Evolutionary conservation across 1,140 invertebrate genomes (phyloP), one percentile per base, ranked within the genome.

Genomic region (Halictus rubicundus): DNA sequence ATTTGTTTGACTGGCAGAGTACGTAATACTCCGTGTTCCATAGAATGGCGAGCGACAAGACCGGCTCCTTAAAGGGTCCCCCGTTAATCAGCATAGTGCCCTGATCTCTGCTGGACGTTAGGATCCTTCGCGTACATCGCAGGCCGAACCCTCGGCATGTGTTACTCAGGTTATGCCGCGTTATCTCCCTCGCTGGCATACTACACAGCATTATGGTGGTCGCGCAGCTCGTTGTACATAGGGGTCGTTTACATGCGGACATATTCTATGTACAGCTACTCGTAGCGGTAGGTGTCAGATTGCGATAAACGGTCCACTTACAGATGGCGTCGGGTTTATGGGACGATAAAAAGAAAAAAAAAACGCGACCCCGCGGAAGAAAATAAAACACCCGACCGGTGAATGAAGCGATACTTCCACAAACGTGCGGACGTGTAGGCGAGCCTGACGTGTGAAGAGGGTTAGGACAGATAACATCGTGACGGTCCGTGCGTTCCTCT

Each of bases 21-120:
- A 8, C 25, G 46, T 76, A 59, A 52, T 39, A 25, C 8, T 1
- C 5, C 14, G 9, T 0, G 2, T 7, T 14, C 25, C 16, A 16
- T 12, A 73, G 49, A 69, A 71, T 74, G 19, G 14, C 19, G 12
- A 16, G 4, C 14, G 25, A 60, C 70, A 74, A 61, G 54, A 32
- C 2, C 27, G 60, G 23, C 23, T 71, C 75, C 74, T 82, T 79
- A 72, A 75, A 89, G 66, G 86, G 70, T 82, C 68, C 81, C 81
- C 86, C 81, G 87, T 89, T 89, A 85, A 88, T 89, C 84, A 88
- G 83, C 73, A 84, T 76, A 68, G 81, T 70, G 37, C 71, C 61
- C 74, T 64, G 69, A 79, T 80, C 57, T 78, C 46, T 54, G 46
- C 8, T 69, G 60, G 68, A 68, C 69, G 68, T 77, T 80, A 73